phyloP scores from a whole-genome alignment of 1,140 invertebrate genomes.

The Pemphigus obesinymphae region DNA sequence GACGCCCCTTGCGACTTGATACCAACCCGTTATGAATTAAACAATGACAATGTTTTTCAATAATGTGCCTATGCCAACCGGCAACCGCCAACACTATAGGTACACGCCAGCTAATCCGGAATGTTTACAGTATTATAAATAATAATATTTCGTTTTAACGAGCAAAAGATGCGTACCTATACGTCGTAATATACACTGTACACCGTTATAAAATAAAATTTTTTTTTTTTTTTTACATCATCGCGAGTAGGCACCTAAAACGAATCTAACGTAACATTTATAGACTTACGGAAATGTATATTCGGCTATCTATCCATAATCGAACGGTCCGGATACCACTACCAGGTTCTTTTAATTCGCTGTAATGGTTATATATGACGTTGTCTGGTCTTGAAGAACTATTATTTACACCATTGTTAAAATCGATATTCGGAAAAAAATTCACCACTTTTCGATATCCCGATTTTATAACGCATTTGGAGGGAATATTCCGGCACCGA shows the following conservation, averaged over 20 bases:
- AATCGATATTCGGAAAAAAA: not conserved
- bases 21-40: not conserved
- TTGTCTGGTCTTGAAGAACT: not conserved
- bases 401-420: not conserved
- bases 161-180: not conserved
- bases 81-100: too few species aligned
- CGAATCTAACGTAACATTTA: not conserved
- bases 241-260: not conserved
- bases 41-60: not conserved
- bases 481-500: not conserved
- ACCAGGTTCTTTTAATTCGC: not conserved
- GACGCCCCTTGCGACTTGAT: not conserved
- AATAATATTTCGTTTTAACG: not conserved
- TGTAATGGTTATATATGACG: not conserved
- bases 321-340: not conserved
- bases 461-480: not conserved
- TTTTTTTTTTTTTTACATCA: too few species aligned
- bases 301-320: not conserved
- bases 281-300: constrained; percentile 1
- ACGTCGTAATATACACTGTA: too few species aligned
- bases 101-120: not conserved
- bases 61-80: not conserved
- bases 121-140: not conserved
- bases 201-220: too few species aligned
- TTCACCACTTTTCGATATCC: not conserved